A percentile compares a stretch with the other conserved stretches of the same genome.
phyloP scores from a whole-genome alignment of 2,113 vertebrate species.

The Chauna torquata region DNA sequence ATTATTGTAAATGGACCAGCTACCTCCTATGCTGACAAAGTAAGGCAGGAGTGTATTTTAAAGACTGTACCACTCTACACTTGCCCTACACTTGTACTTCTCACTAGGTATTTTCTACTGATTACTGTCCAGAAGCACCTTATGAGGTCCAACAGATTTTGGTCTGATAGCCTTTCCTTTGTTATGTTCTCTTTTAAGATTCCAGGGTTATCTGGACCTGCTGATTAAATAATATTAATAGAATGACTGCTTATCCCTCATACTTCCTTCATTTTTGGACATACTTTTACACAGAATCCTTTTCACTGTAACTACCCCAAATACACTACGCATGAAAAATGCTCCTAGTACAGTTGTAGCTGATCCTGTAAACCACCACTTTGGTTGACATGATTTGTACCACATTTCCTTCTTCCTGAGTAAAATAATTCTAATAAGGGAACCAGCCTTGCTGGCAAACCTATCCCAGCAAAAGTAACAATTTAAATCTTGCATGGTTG shows the following conservation, averaged over 20 bases:
- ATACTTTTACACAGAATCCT: not conserved
- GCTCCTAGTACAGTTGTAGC: not conserved
- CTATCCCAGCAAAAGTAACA: not conserved
- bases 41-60: not conserved
- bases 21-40: not conserved
- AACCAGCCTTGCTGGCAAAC: not conserved
- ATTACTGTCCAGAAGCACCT: not conserved
- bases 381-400: not conserved
- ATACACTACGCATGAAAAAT: not conserved
- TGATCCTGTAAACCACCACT: not conserved
- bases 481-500: not conserved
- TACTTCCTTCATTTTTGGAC: not conserved
- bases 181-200: not conserved
- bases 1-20: not conserved
- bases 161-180: not conserved
- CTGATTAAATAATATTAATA: not conserved
- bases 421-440: not conserved
- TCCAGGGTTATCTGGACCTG: not conserved
- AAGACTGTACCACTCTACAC: not conserved
- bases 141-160: not conserved
- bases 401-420: not conserved
- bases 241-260: not conserved
- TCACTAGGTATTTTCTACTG: not conserved
- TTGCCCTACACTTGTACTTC: not conserved
- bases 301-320: not conserved